Evolutionary conservation across 2,797 vertebrate genomes (phyloP).

Genomic region (Enteromius treurensis): DNA sequence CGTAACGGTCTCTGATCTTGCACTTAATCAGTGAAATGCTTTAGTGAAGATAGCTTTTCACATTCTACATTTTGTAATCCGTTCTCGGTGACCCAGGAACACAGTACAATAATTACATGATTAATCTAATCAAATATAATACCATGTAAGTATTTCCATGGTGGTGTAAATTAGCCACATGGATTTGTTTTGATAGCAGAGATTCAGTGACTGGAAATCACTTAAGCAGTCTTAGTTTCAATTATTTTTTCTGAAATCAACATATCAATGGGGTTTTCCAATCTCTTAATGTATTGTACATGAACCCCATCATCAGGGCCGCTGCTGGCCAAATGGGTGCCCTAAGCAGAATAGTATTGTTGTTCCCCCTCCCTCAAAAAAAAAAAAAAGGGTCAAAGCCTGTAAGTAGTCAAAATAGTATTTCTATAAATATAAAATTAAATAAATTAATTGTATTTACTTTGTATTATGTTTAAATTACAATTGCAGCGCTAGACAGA

Average conservation of each 20-base stretch:
- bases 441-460: no score
- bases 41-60: background rate
- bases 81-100: background rate
- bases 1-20: conserved; percentile 5
- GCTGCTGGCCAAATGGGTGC: no score
- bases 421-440: no score
- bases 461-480: no score
- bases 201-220: background rate
- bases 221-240: background rate
- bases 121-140: background rate
- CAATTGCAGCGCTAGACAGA: no score
- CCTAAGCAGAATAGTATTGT: no score
- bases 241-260: background rate
- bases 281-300: background rate
- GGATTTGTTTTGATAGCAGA: conserved; percentile 28
- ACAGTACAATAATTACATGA: background rate
- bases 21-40: background rate
- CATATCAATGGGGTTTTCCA: background rate
- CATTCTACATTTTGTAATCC: conserved; percentile 16
- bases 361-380: no score
- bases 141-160: background rate
- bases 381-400: no score
- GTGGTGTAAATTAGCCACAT: conserved; percentile 42
- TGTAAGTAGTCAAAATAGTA: no score
- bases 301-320: no score